Percentiles rank a stretch among this genome's conserved stretches.
These are phyloP conservation scores for Aselliscus stoliczkanus DNA, from an alignment of 2,797 vertebrate species.

Conservation along the genomic window DNA sequence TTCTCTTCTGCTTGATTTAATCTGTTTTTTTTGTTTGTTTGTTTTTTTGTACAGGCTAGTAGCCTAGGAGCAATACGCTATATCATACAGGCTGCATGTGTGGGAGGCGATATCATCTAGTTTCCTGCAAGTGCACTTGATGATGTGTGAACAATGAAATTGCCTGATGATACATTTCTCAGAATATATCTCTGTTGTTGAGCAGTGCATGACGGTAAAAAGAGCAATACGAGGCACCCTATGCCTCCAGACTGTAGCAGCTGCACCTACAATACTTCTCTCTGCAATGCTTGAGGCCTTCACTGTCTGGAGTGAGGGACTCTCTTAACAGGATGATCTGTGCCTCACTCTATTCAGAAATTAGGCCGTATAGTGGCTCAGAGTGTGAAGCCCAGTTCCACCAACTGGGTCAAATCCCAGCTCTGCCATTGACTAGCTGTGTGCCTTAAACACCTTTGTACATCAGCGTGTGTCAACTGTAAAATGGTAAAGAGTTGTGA, in stretches of 20 bases:
- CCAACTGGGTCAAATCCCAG: background rate
- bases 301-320: background rate
- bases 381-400: background rate
- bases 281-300: background rate
- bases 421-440: background rate
- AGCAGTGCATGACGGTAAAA: background rate
- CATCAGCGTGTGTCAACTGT: background rate
- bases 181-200: background rate
- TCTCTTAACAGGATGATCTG: background rate
- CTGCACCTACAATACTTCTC: background rate
- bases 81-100: background rate
- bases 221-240: background rate
- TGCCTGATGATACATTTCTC: background rate
- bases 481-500: background rate
- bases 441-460: background rate
- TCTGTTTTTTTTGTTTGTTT: background rate
- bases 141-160: background rate
- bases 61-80: background rate
- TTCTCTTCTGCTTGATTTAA: background rate
- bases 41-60: background rate
- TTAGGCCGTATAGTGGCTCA: background rate
- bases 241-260: background rate
- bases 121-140: background rate
- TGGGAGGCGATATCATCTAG: background rate
- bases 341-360: background rate